These are phyloP conservation scores for Plecotus auritus DNA, from an alignment of 2,113 vertebrate species.

Conservation along the genomic window DNA sequence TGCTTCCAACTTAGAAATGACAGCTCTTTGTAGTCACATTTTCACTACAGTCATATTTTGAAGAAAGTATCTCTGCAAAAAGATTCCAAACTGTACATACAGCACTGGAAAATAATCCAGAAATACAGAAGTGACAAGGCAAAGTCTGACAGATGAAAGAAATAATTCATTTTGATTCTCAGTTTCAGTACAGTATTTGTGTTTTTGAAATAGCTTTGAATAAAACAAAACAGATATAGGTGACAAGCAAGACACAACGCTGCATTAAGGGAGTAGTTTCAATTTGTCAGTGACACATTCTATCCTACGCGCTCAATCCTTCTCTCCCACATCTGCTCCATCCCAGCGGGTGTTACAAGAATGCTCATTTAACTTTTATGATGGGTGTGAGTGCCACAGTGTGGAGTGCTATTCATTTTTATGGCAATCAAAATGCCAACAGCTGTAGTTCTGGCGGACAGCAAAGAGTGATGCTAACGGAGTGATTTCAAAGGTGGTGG, in stretches of 20 bases:
- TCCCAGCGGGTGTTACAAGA: constrained; percentile 21
- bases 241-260: constrained; percentile 14
- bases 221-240: constrained; percentile 51
- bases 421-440: constrained; percentile 49
- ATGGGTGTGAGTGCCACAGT: constrained; percentile 1
- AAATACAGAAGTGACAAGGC: not conserved
- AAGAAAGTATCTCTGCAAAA: not conserved
- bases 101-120: not conserved
- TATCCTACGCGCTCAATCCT: not conserved
- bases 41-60: constrained; percentile 5
- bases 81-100: not conserved
- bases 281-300: constrained; percentile 43
- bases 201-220: constrained; percentile 53
- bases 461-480: not conserved
- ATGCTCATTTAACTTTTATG: constrained; percentile 56
- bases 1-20: not conserved
- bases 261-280: constrained; percentile 21
- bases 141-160: constrained; percentile 49
- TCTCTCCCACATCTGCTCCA: not conserved
- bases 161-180: constrained; percentile 45
- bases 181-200: constrained; percentile 26
- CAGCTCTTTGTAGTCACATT: not conserved
- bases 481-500: constrained; percentile 14
- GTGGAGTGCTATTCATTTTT: constrained; percentile 29
- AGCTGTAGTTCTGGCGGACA: not conserved